Evolutionary conservation across 2,113 vertebrate genomes (phyloP), one percentile per base, ranked within the genome.

Genomic region (Rhinoptilus africanus): DNA sequence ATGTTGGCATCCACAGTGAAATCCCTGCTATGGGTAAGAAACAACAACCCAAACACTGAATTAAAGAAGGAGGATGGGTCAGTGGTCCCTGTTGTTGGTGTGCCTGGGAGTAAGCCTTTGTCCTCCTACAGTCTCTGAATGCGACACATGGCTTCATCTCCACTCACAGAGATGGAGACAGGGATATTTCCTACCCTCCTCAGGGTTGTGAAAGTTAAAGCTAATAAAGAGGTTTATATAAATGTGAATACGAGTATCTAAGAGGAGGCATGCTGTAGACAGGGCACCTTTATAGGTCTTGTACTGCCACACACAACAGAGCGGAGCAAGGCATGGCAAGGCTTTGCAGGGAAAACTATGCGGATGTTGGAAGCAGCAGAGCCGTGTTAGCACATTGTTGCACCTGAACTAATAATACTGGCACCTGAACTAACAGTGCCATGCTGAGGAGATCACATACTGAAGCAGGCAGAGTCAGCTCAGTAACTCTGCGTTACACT

Each of bases 361-460:
- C 89, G 91, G 64, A 85, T 75, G 26, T 91, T 95, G 93, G 93
- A 96, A 95, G 67, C 37, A 80, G 50, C 32, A 76, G 63, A 66
- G 41, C 67, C 17, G 0, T 39, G 69, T 89, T 95, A 89, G 89
- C 87, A 87, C 91, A 72, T 28, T 72, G 16, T 91, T 93, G 93
- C 93, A 95, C 94, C 96, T 95, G 89, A 93, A 84, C 92, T 86
- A 96, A 94, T 74, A 94, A 62, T 17, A 21, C 54, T 83, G 94
- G 62, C 94, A 93, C 94, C 88, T 93, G 91, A 96, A 96, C 84
- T 87, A 96, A 94, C 89, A 97, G 47, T 94, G 93, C 87, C 94
- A 89, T 85, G 86, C 91, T 92, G 93, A 68, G 73, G 89, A 68
- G 89, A 56, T 39, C 87, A 63, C 69, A 89, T 43, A 51, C 37